Evolutionary conservation across 2,113 vertebrate species (phyloP), one percentile per base, ranked within the genome.

Genomic region (Indicator indicator): DNA sequence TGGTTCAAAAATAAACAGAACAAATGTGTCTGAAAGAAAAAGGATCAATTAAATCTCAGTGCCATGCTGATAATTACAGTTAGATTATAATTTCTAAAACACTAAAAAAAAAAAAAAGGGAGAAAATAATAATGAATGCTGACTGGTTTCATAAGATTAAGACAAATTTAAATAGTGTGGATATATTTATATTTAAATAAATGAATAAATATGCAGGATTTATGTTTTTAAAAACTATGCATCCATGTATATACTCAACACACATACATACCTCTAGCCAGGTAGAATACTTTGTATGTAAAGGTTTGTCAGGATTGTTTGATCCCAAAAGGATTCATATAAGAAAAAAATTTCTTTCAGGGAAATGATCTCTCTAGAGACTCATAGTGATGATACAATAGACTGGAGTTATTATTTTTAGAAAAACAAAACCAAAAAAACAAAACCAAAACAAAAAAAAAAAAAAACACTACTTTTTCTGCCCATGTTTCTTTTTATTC

Each of bases 361-460:
- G 76, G 90, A 91, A 93, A 93, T 54, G 42, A 48, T 95, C 69
- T 96, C 95, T 96, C 94, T 38, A 17, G 90, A 93, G 95, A 94
- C 86, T 67, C 76, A 73, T 80, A 64, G 72, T 48, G 68, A 86
- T 74, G 91, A 89, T 85, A 96, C 94, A 97, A 96, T 92, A 95
- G 92, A 59, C 48, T 96, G 92, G 82, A 96, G 42, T 44, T 44
- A 44, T 44, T 44, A 44, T 44, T 44, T 44, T 44, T 44, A 44
- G 42, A 44, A 42, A 97, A 95, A 79, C 65, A 86, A 91, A 89
- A 93, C 96, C 97, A 95, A 74, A 16, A 44, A 97, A 95, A 70
- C 64, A 86, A 91, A 89, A 36, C 36, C 36, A 36, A 36, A 36
- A 36, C 7, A 36, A 36, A 36, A 36, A 36, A 93, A 96, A 97